phyloP scores from a whole-genome alignment of 2,888 invertebrate species.

The Andrena bicolor region DNA sequence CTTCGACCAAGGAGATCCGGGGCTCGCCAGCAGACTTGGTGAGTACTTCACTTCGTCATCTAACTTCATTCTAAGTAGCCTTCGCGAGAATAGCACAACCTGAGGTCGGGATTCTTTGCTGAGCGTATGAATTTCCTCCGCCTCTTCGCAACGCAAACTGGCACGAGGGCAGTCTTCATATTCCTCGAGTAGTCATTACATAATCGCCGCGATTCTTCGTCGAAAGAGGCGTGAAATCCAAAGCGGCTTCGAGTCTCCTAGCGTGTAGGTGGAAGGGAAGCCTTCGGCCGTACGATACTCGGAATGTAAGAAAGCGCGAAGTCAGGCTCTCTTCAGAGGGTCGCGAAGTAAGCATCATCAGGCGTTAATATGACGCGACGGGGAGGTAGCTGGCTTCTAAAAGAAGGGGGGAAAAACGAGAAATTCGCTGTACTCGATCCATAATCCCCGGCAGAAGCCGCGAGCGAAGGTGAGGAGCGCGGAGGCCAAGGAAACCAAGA shows the following conservation, averaged over 20 bases:
- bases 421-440: slow-evolving; percentile 40
- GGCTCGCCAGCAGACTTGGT: background rate
- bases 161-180: background rate
- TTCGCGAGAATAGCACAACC: background rate
- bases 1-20: background rate
- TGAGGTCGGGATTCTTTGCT: too few relatives aligned
- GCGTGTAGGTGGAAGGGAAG: background rate
- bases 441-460: slow-evolving; percentile 41
- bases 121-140: too few relatives aligned
- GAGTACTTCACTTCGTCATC: background rate
- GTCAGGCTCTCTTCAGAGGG: background rate
- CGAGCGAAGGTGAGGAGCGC: slow-evolving; percentile 40
- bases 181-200: background rate
- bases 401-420: background rate
- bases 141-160: background rate
- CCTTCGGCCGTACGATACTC: background rate
- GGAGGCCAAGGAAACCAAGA: slow-evolving; percentile 40
- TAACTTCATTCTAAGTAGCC: background rate
- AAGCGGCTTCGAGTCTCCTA: background rate
- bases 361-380: slow-evolving; percentile 25
- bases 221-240: background rate
- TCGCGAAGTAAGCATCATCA: slow-evolving; percentile 6
- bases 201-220: background rate
- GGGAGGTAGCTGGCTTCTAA: background rate
- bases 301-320: slow-evolving; percentile 1